Evolutionary conservation across 2,113 vertebrate genomes (phyloP).

Genomic region (Pterophyllum scalare): DNA sequence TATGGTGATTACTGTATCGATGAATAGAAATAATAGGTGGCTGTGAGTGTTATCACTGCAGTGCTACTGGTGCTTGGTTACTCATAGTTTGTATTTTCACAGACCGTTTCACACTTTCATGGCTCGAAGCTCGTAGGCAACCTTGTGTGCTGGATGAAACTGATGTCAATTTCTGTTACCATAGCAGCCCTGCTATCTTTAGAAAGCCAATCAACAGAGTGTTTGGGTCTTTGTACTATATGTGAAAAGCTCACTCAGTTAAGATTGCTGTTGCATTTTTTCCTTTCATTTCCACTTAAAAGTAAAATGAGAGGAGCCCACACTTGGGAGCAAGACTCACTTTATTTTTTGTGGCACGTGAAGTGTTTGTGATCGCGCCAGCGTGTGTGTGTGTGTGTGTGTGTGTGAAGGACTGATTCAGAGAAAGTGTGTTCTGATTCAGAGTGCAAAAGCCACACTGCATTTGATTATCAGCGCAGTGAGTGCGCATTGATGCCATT

Average conservation of each 20-base stretch:
- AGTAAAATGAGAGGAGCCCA: neutral
- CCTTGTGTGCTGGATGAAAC: neutral
- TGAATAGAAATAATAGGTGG: neutral
- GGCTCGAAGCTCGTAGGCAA: neutral
- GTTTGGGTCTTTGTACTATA: neutral
- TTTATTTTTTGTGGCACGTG: neutral
- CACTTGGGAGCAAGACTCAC: neutral
- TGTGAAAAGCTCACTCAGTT: neutral
- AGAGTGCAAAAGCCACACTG: slow-evolving; percentile 24
- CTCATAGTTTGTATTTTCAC: neutral
- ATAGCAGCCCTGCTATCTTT: slow-evolving; percentile 44
- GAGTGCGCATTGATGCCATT: neutral
- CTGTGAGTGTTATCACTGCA: neutral
- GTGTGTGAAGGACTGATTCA: slow-evolving; percentile 21
- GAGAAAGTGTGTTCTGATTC: neutral
- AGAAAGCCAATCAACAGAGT: slow-evolving; percentile 23
- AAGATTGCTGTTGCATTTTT: neutral
- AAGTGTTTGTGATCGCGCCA: neutral
- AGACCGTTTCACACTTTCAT: neutral
- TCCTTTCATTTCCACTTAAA: slow-evolving; percentile 5
- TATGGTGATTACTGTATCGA: neutral
- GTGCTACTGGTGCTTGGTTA: neutral
- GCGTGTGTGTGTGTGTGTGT: neutral
- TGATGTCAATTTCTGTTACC: slow-evolving; percentile 34
- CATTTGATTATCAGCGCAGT: slow-evolving; percentile 37